phyloP scores from a whole-genome alignment of 2,797 vertebrate genomes.

The Girardinus metallicus region DNA sequence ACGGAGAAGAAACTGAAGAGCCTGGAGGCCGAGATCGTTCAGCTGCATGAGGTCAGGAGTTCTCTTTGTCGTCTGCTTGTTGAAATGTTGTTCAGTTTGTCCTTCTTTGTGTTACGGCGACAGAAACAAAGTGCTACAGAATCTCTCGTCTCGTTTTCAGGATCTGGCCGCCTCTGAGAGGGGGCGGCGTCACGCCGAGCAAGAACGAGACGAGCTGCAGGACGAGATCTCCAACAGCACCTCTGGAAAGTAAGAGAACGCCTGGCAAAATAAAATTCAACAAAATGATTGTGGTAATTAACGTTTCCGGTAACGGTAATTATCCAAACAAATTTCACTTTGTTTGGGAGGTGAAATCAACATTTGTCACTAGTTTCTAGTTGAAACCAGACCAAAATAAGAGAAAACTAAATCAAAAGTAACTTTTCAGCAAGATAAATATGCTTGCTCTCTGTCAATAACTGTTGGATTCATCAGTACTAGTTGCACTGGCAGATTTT shows the following conservation, averaged over 20 bases:
- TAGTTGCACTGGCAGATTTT: neutral
- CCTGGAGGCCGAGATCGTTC: constrained; percentile 95
- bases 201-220: constrained; percentile 93
- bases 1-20: constrained; percentile 98
- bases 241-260: constrained; percentile 91
- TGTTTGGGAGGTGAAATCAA: neutral
- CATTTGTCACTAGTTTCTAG: neutral
- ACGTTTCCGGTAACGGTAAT: neutral
- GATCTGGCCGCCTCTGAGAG: constrained; percentile 94
- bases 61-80: neutral
- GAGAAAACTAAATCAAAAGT: neutral
- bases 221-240: constrained; percentile 97
- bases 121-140: neutral
- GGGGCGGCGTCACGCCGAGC: constrained; percentile 92
- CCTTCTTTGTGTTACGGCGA: neutral
- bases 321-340: neutral
- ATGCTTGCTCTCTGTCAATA: neutral
- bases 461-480: neutral
- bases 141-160: constrained; percentile 63
- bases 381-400: neutral
- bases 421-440: neutral
- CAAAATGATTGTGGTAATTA: neutral
- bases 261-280: neutral
- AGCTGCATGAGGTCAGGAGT: constrained; percentile 90
- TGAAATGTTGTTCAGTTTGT: neutral